Base-by-base conservation (phyloP, 2,888 invertebrate genomes). In the Nymphalis c-album region DNA sequence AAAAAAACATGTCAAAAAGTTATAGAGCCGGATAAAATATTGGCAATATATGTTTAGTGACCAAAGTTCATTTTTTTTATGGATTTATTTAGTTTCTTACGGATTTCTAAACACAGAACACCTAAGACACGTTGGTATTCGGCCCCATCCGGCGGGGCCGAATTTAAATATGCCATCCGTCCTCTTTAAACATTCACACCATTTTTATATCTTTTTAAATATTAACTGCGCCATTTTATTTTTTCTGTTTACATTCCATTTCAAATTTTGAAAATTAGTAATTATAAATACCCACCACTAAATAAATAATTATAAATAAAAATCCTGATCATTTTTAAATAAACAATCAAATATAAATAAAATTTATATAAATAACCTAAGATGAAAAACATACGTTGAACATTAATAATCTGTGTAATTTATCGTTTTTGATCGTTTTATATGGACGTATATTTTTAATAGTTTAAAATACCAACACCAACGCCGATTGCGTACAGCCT, bases 81-180 rank as follows among this genome's bases (percentile, higher is more conserved):
- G 48, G 60, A 51, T 64, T 65, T 66, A 55, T 0, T 7, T 17
- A 47, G 22, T 61, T 13, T 17, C 3, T 55, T n/a, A 45, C 66
- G 69, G 58, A 69, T 69, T 66, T 31, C 69, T 18, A 57, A 57
- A 5, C 53, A 55, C 7, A 26, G 51, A 51, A 50, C 53, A 51
- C 35, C 68, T 60, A 66, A 53, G 64, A 68, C 69, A 64, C 67
- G 57, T 57, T 22, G 73, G 73, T 65, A 74, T 72, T 68, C 63
- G 50, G 68, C 60, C 61, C 66, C 73, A 70, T 72, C 73, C 73
- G 71, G 73, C 67, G 69, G 65, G 64, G 59, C 20, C 76, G 75
- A 73, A 74, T 78, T 74, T 69, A 60, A 69, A 60, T 71, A 74
- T 73, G 51, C 63, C 69, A 64, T 69, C 62, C 59, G 62, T 55